A percentile compares a stretch with the other conserved stretches of the same genome.
Evolutionary conservation across 2,797 vertebrate species (phyloP).

Genomic region (Telmatherina bonti): DNA sequence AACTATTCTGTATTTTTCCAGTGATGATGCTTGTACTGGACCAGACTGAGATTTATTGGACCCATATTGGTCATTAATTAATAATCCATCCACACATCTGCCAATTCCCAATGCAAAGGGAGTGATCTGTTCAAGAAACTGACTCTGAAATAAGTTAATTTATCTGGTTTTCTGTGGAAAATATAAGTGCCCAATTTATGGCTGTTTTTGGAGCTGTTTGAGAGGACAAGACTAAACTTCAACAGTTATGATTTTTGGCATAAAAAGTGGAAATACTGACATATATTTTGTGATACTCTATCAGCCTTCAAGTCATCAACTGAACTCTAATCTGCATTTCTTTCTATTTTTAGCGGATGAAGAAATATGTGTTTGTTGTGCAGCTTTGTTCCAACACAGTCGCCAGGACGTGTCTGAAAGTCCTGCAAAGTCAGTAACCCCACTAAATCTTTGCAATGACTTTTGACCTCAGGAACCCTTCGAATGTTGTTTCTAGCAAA

Average conservation of each 20-base stretch:
- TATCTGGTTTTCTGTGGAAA: slow-evolving; percentile 37
- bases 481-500: neutral
- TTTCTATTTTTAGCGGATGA: neutral
- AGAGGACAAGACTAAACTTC: slow-evolving; percentile 9
- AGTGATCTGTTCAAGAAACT: slow-evolving; percentile 24
- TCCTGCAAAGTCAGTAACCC: slow-evolving; percentile 47
- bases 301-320: neutral
- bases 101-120: slow-evolving; percentile 14
- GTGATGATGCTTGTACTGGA: neutral
- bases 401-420: slow-evolving; percentile 33
- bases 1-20: neutral
- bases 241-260: neutral
- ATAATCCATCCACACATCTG: slow-evolving; percentile 29
- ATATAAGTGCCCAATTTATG: slow-evolving; percentile 18
- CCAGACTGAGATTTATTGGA: slow-evolving; percentile 16
- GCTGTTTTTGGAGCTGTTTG: slow-evolving; percentile 5
- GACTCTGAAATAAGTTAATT: slow-evolving; percentile 25
- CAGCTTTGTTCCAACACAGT: slow-evolving; percentile 10
- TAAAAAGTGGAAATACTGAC: slow-evolving; percentile 11
- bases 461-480: slow-evolving; percentile 40
- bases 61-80: slow-evolving; percentile 7
- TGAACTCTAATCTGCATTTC: neutral
- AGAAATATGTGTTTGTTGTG: slow-evolving; percentile 21
- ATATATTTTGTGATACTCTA: neutral
- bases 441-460: slow-evolving; percentile 41